phyloP scores from a whole-genome alignment of 2,888 invertebrate genomes.

The Aproaerema taeniolella region DNA sequence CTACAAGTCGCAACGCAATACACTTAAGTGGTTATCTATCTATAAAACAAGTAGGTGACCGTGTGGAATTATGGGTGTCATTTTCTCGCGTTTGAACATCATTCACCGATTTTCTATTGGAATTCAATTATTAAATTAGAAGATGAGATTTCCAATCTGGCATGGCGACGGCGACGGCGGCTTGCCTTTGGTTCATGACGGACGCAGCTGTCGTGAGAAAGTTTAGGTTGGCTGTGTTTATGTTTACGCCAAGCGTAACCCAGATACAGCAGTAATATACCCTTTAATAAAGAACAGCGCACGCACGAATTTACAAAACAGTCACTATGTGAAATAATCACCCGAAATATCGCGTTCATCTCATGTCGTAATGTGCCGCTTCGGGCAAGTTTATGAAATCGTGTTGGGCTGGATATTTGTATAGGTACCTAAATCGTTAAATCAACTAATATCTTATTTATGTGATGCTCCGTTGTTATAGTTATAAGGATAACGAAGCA shows the following conservation, averaged over 20 bases:
- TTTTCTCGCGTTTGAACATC: no score
- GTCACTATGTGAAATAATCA: constrained; percentile 12
- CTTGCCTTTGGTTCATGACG: neutral
- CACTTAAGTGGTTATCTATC: no score
- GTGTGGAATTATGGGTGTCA: neutral
- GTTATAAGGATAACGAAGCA: no score
- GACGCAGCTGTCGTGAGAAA: constrained; percentile 43
- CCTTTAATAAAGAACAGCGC: constrained; percentile 21
- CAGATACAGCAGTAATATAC: constrained; percentile 35
- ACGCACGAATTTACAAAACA: constrained; percentile 6
- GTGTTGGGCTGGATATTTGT: no score
- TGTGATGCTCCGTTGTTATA: neutral
- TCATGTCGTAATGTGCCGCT: constrained; percentile 7
- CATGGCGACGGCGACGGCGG: neutral
- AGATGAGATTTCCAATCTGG: neutral
- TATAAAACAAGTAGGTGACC: no score
- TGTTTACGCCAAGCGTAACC: constrained; percentile 48
- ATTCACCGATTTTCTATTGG: neutral
- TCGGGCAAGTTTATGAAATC: no score
- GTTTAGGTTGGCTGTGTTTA: constrained; percentile 42
- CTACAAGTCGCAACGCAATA: no score
- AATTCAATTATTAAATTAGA: no score
- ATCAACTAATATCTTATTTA: neutral
- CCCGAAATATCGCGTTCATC: constrained; percentile 13
- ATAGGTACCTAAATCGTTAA: neutral